phyloP scores from a whole-genome alignment of 2,888 invertebrate species.

The Morinoia aosen region DNA sequence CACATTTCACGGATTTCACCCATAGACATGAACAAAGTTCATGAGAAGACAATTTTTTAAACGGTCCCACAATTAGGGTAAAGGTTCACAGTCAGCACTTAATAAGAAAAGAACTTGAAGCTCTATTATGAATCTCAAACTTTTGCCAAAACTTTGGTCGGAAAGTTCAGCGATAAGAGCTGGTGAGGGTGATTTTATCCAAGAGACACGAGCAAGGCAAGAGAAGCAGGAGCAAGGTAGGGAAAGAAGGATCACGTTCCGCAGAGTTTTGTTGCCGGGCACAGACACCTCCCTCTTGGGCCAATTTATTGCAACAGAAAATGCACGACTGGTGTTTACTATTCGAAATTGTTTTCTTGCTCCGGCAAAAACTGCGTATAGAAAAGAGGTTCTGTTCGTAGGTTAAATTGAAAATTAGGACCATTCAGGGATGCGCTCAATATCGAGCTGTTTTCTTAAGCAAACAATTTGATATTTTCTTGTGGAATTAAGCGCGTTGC shows the following conservation, averaged over 20 bases:
- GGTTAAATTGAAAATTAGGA: neutral
- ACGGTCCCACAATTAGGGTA: neutral
- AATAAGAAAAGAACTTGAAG: conserved; percentile 31
- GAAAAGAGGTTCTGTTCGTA: neutral
- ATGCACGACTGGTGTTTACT: neutral
- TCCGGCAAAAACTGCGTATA: neutral
- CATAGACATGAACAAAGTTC: neutral
- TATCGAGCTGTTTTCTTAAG: neutral
- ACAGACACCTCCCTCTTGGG: neutral
- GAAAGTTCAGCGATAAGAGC: conserved; percentile 42
- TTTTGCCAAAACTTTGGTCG: conserved; percentile 16
- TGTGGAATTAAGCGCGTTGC: neutral
- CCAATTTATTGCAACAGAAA: neutral
- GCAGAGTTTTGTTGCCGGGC: conserved; percentile 1
- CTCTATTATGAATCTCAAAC: conserved; percentile 47
- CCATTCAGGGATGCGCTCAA: neutral
- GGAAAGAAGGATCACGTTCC: conserved; percentile 13
- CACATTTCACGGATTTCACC: neutral
- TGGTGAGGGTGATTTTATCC: conserved; percentile 35
- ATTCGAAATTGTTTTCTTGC: neutral
- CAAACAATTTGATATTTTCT: neutral
- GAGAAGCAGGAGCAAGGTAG: neutral
- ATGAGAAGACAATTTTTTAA: neutral
- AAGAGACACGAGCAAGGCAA: neutral
- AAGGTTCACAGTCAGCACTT: conserved; percentile 43